Conservation (phyloP, 2,113 vertebrate genomes). For the Lepus europaeus region DNA sequence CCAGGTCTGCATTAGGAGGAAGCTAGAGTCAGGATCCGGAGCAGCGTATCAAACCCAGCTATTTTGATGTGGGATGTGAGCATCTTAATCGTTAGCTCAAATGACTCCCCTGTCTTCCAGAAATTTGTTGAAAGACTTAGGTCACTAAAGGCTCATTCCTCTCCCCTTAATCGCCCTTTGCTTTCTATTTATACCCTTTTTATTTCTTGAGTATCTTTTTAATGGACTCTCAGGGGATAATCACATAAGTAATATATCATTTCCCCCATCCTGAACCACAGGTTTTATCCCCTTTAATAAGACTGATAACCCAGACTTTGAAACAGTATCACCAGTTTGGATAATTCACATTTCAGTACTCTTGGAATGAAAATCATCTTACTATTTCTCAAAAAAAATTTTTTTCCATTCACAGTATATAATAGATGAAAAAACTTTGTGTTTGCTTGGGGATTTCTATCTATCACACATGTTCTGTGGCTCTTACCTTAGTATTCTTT, state of each 20-base stretch:
- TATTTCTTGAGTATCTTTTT: conserved; percentile 41
- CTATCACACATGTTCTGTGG: neutral
- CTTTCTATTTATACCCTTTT: neutral
- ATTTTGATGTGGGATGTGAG: too few relatives aligned
- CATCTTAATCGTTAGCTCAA: too few relatives aligned
- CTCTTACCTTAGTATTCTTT: neutral
- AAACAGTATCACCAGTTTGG: neutral
- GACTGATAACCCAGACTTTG: neutral
- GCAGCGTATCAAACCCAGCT: too few relatives aligned
- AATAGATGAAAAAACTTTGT: neutral
- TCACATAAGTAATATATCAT: neutral
- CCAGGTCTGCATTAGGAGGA: too few relatives aligned
- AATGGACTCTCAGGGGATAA: neutral
- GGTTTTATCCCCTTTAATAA: conserved; percentile 5
- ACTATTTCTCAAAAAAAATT: neutral
- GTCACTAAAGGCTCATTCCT: neutral
- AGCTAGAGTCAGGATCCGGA: too few relatives aligned
- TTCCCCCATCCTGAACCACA: neutral
- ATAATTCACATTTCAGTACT: neutral
- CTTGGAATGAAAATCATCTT: neutral
- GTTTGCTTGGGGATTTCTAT: neutral
- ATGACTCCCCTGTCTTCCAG: neutral
- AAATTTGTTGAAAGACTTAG: neutral
- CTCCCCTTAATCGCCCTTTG: neutral
- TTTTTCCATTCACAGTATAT: neutral